phyloP scores from a whole-genome alignment of 2,113 vertebrate species.

The Nothoprocta perdicaria region DNA sequence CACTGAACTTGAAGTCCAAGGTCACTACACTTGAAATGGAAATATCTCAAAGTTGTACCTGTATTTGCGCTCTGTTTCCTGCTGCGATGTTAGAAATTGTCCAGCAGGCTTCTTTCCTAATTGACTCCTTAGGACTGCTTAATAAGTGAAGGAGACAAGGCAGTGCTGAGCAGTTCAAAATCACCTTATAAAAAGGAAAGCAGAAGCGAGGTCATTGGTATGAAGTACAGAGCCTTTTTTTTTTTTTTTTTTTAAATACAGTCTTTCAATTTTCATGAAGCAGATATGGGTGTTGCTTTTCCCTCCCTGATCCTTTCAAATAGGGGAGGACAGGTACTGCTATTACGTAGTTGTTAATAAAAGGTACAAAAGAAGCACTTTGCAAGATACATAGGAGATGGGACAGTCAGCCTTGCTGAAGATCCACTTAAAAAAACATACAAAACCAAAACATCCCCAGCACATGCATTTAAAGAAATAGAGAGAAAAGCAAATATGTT shows the following conservation, averaged over 20 bases:
- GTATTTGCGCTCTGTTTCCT: conserved; percentile 96
- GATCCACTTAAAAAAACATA: neutral
- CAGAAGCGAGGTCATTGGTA: neutral
- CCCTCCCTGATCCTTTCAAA: neutral
- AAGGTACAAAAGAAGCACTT: neutral
- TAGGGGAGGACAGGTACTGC: neutral
- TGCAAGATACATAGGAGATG: too few species aligned
- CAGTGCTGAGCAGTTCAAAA: conserved; percentile 96
- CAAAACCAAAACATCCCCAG: too few species aligned
- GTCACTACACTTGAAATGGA: neutral
- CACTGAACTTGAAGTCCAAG: neutral
- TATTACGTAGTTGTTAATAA: too few species aligned
- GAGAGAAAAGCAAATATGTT: too few species aligned
- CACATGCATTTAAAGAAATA: neutral
- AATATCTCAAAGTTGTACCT: conserved; percentile 77
- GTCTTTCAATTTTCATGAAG: neutral
- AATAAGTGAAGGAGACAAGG: conserved; percentile 96
- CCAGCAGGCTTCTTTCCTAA: conserved; percentile 98
- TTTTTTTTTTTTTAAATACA: too few species aligned
- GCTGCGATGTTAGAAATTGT: conserved; percentile 99
- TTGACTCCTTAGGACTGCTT: conserved; percentile 97
- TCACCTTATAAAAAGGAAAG: conserved; percentile 82
- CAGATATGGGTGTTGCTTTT: accelerated
- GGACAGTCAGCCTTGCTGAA: too few species aligned
- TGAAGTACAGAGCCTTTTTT: neutral